phyloP scores from a whole-genome alignment of 2,113 vertebrate genomes.

The Sitta europaea region DNA sequence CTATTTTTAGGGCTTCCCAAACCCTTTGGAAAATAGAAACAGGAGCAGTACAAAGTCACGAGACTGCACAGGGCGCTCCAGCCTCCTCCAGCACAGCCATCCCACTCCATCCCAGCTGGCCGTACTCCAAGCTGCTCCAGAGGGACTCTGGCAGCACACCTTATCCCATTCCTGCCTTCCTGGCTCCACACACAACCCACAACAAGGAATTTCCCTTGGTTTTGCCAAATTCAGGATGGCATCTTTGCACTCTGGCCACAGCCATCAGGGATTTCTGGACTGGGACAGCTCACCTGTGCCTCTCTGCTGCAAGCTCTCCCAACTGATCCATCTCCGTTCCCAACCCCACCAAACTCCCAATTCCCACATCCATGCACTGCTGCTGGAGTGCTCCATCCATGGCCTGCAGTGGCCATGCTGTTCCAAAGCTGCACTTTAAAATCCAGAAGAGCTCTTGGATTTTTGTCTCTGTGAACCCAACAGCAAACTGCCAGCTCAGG shows the following conservation, averaged over 20 bases:
- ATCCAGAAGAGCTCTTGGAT: not conserved
- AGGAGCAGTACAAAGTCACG: constrained; percentile 12
- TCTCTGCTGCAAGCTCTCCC: not conserved
- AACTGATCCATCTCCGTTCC: not conserved
- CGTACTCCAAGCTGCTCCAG: not conserved
- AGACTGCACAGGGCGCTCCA: constrained; percentile 12
- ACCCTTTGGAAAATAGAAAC: not conserved
- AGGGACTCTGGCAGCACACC: not conserved
- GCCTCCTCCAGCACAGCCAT: constrained; percentile 9
- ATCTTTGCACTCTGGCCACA: fast-evolving
- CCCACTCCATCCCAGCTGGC: constrained; percentile 14
- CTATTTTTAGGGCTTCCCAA: constrained; percentile 43
- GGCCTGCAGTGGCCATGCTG: fast-evolving
- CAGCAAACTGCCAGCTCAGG: not conserved
- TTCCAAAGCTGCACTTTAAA: not conserved
- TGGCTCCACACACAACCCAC: fast-evolving
- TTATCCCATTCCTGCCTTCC: not conserved
- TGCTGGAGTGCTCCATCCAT: not conserved
- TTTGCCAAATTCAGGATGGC: fast-evolving
- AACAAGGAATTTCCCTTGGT: too few species aligned
- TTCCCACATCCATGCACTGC: not conserved
- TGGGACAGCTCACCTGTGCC: too few species aligned
- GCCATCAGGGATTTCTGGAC: not conserved
- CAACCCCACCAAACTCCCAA: not conserved
- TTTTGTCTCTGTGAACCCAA: not conserved